These are phyloP conservation scores for Heteromormyrus szaboi DNA, from an alignment of 2,797 vertebrate genomes.

Conservation along the genomic window DNA sequence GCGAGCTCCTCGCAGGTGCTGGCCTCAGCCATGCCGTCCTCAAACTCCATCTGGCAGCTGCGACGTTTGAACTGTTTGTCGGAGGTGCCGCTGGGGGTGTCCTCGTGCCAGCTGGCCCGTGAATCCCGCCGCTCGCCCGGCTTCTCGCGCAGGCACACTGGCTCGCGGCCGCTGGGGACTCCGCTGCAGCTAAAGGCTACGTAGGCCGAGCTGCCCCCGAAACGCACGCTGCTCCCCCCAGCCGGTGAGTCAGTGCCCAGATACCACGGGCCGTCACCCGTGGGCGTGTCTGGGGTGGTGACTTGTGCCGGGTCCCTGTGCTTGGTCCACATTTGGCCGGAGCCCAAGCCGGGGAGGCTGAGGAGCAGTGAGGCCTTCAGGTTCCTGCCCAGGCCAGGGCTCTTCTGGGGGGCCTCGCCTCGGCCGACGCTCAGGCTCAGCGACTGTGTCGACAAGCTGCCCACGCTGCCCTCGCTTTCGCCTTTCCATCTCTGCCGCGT, in stretches of 20 bases:
- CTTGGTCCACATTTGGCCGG: slow-evolving; percentile 72
- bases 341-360: slow-evolving; percentile 55
- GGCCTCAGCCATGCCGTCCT: slow-evolving; percentile 80
- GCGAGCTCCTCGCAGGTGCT: slow-evolving; percentile 82
- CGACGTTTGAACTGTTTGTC: slow-evolving; percentile 85
- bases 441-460: slow-evolving; percentile 65
- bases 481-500: slow-evolving; percentile 74
- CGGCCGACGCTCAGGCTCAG: slow-evolving; percentile 67
- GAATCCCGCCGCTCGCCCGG: slow-evolving; percentile 55
- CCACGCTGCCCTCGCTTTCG: slow-evolving; percentile 55
- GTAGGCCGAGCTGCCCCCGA: slow-evolving; percentile 56
- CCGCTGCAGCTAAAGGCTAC: slow-evolving; percentile 65
- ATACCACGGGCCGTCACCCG: slow-evolving; percentile 75
- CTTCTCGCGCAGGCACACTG: slow-evolving; percentile 75
- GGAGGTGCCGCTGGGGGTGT: slow-evolving; percentile 33
- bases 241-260: slow-evolving; percentile 63
- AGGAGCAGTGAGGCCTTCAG: slow-evolving; percentile 68
- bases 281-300: slow-evolving; percentile 75
- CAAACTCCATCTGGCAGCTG: slow-evolving; percentile 96
- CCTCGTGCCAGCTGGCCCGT: slow-evolving; percentile 70
- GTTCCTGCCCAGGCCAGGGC: slow-evolving; percentile 62
- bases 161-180: slow-evolving; percentile 49
- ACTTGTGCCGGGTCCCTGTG: slow-evolving; percentile 73
- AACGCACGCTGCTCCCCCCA: slow-evolving; percentile 43
- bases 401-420: slow-evolving; percentile 53